phyloP scores from a whole-genome alignment of 2,113 vertebrate genomes.

The Crotalus tigris region DNA sequence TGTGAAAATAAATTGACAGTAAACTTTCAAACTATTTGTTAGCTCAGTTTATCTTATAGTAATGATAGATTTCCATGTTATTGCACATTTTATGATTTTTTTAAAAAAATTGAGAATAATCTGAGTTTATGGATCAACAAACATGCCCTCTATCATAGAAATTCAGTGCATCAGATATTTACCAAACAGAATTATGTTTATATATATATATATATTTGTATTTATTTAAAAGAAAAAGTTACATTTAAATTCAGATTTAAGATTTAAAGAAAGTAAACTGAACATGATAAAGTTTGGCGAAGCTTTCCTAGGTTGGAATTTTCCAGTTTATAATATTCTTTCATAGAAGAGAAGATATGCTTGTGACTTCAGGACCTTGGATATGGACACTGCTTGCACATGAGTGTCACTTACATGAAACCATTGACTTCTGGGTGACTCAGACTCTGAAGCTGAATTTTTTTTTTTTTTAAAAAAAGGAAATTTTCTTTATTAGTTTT shows the following conservation, averaged over 20 bases:
- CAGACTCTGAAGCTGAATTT: conserved; percentile 64
- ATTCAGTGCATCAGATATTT: neutral
- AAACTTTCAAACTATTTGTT: neutral
- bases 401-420: conserved; percentile 91
- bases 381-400: conserved; percentile 79
- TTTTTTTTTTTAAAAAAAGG: neutral
- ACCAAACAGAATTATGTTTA: neutral
- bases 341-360: conserved; percentile 98
- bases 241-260: conserved; percentile 25
- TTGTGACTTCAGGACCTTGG: conserved; percentile 85
- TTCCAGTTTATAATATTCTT: conserved; percentile 69
- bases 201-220: neutral
- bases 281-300: conserved; percentile 20
- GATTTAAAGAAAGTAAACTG: conserved; percentile 9
- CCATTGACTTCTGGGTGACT: conserved; percentile 82
- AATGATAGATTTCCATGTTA: neutral
- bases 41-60: neutral
- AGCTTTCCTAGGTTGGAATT: neutral
- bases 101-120: neutral
- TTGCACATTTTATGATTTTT: neutral
- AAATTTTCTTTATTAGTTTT: neutral
- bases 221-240: neutral
- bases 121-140: neutral
- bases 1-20: neutral
- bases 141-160: neutral